Evolutionary conservation across 2,113 vertebrate genomes (phyloP), one percentile per base, ranked within the genome.

Genomic region (Narcine bancroftii): DNA sequence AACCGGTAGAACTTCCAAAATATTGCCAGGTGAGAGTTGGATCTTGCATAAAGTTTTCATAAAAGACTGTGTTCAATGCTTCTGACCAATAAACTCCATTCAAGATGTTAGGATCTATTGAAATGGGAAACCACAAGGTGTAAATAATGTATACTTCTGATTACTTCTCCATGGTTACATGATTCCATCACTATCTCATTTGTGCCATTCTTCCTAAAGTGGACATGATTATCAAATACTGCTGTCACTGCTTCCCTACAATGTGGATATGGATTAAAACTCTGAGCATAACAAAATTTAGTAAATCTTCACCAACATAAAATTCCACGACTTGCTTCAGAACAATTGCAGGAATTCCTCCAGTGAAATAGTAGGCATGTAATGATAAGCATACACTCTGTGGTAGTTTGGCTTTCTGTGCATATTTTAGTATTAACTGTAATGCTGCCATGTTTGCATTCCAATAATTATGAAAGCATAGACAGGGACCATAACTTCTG

Each of bases 41-140:
- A 93, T 99, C 98, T 94, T 97, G 96, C 94, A 96, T 96, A 65
- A 98, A 99, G 95, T 99, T 99, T 65, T 98, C 96, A 83, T 98
- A 96, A 92, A 99, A 99, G 83, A 99, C 92, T 0, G 97, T 95
- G 75, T 99, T 98, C 93, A 99, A 94, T 60, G 97, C 97, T 95
- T 99, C 98, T 0, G 98, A 99, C 98, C 99, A 98, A 93, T 97
- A 99, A 87, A 96, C 97, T 0, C 98, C 98, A 1, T 99, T 99
- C 73, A 99, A 93, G 93, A 99, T 98, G 75, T 95, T 96, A 33
- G 97, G 97, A 92, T 98, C 98, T 99, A 93, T 5, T 92, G 77
- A 1, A 26, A 42, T 92, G 77, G 3, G 81, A 60, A 33, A 72
- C 39, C 17, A 5, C 36, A 42, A 50, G 0, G 92, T 89, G 69